These are phyloP conservation scores for Alexandromys oeconomus DNA, from an alignment of 2,797 vertebrate species.

Conservation along the genomic window DNA sequence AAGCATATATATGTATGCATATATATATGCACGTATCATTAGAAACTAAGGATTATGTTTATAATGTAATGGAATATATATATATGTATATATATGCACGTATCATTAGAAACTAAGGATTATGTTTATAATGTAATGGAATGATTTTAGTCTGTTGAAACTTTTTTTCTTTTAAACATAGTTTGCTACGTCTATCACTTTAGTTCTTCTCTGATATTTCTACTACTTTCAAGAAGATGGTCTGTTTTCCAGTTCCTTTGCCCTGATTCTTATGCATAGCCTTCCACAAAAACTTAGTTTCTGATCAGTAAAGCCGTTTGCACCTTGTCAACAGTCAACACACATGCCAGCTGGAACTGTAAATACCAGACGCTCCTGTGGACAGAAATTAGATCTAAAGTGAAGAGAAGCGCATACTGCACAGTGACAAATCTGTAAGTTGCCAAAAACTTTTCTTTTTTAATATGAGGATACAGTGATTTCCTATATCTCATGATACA, in stretches of 20 bases:
- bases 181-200: background rate
- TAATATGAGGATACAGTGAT: background rate
- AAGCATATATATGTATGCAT: background rate
- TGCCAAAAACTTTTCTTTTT: background rate
- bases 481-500: background rate
- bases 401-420: background rate
- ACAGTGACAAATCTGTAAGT: background rate
- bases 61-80: background rate
- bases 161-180: background rate
- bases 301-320: background rate
- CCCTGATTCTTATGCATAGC: background rate
- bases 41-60: too few species aligned
- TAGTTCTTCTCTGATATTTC: background rate
- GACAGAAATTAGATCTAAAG: conserved; percentile 46
- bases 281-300: conserved; percentile 19
- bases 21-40: background rate
- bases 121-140: background rate
- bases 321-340: background rate
- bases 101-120: too few species aligned
- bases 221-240: background rate
- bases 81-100: background rate
- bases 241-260: conserved; percentile 31
- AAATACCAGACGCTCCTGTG: background rate
- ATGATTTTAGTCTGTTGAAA: background rate
- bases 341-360: background rate